Conservation (phyloP, 1,140 invertebrate genomes). For the Drosophila tani region DNA sequence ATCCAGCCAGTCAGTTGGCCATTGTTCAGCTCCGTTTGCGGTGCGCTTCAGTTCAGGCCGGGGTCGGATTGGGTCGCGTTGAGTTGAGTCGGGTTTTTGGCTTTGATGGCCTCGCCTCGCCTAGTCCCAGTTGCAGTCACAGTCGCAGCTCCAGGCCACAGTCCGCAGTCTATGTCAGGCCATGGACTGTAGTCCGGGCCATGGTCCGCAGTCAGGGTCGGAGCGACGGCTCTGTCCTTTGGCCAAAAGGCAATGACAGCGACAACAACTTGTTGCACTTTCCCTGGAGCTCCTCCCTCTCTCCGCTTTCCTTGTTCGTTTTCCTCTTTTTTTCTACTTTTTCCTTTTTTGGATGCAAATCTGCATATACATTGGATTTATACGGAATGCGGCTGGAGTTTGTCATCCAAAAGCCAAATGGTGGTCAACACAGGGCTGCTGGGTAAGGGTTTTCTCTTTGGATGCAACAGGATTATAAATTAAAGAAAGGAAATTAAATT, state of each 20-base stretch:
- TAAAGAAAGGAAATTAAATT: too few species aligned
- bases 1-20: slow-evolving; percentile 27
- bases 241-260: slow-evolving; percentile 32
- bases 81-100: slow-evolving; percentile 34
- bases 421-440: slow-evolving; percentile 11
- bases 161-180: slow-evolving; percentile 3
- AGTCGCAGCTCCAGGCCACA: slow-evolving; percentile 19
- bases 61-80: slow-evolving; percentile 36
- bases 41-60: slow-evolving; percentile 16
- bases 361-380: slow-evolving; percentile 34
- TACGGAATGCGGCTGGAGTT: slow-evolving; percentile 33
- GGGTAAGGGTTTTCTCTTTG: not conserved
- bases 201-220: slow-evolving; percentile 6
- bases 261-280: slow-evolving; percentile 54
- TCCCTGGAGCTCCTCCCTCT: not conserved
- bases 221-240: slow-evolving; percentile 29
- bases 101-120: slow-evolving; percentile 41
- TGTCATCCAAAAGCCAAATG: slow-evolving; percentile 16
- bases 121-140: slow-evolving; percentile 7
- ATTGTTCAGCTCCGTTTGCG: slow-evolving; percentile 31
- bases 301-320: not conserved
- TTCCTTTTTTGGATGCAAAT: slow-evolving; percentile 14
- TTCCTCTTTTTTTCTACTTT: not conserved
- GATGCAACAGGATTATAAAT: not conserved
- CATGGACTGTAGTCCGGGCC: not conserved